Conservation (phyloP, 2,113 vertebrate species). For the Bubo scandiacus region DNA sequence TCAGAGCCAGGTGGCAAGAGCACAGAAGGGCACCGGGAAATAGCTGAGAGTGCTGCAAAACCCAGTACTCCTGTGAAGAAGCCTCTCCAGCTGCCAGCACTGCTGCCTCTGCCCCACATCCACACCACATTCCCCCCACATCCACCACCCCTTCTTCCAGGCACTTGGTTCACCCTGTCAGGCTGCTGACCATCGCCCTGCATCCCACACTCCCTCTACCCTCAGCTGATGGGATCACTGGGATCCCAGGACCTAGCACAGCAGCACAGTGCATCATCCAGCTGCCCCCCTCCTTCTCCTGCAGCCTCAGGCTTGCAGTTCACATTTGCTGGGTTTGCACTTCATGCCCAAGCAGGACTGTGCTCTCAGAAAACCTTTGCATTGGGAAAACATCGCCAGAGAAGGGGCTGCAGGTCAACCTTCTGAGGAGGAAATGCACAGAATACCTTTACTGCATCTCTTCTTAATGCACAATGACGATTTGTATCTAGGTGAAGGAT, state of each 20-base stretch:
- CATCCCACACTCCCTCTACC: fast-evolving
- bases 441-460: background rate
- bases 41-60: background rate
- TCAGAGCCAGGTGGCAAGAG: background rate
- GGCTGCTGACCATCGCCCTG: background rate
- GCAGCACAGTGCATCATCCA: background rate
- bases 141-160: background rate
- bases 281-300: background rate
- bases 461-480: background rate
- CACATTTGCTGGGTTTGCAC: background rate
- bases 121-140: fast-evolving
- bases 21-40: background rate
- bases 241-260: background rate
- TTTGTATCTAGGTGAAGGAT: background rate
- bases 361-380: background rate
- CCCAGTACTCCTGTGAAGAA: background rate
- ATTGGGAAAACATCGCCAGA: background rate
- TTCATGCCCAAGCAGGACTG: background rate
- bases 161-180: too few relatives aligned
- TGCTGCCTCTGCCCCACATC: background rate
- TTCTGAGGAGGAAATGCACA: background rate
- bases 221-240: background rate
- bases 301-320: background rate
- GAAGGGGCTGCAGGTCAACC: background rate
- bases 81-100: background rate